phyloP scores from a whole-genome alignment of 2,888 invertebrate species.

The Caenorhabditis imperialis region DNA sequence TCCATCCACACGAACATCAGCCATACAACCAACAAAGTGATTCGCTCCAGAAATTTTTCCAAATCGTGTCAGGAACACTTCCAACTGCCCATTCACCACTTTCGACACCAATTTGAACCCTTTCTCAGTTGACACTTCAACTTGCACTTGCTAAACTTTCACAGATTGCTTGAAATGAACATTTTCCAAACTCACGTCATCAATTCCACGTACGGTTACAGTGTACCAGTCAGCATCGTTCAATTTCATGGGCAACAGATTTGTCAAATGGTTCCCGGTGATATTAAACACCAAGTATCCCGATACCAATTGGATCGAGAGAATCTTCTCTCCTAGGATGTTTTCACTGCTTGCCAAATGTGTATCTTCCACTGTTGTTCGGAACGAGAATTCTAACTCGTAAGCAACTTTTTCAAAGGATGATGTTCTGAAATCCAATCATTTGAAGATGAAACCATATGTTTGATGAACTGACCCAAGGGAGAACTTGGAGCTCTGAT shows the following conservation, averaged over 20 bases:
- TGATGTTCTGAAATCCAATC: slow-evolving; percentile 31
- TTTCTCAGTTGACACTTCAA: slow-evolving; percentile 35
- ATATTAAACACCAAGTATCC: slow-evolving; percentile 66
- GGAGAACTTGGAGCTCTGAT: slow-evolving; percentile 66
- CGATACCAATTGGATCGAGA: slow-evolving; percentile 50
- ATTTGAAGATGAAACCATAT: background rate
- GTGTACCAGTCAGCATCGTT: slow-evolving; percentile 75
- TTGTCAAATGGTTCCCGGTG: slow-evolving; percentile 51
- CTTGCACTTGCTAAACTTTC: slow-evolving; percentile 28
- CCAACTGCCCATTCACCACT: slow-evolving; percentile 15
- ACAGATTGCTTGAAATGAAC: background rate
- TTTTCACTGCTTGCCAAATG: slow-evolving; percentile 73
- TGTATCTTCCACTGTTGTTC: slow-evolving; percentile 71
- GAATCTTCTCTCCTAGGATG: slow-evolving; percentile 67
- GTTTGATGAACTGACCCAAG: slow-evolving; percentile 52
- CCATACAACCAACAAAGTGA: slow-evolving; percentile 70
- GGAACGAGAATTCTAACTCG: slow-evolving; percentile 66
- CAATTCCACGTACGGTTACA: slow-evolving; percentile 37
- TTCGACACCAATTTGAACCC: slow-evolving; percentile 21
- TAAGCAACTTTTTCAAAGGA: slow-evolving; percentile 55
- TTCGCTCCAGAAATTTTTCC: slow-evolving; percentile 57
- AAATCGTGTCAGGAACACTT: slow-evolving; percentile 53
- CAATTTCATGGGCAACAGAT: slow-evolving; percentile 62
- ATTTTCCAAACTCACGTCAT: slow-evolving; percentile 21
- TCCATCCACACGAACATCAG: slow-evolving; percentile 66